phyloP scores from a whole-genome alignment of 2,113 vertebrate species.

The Hylia prasina region DNA sequence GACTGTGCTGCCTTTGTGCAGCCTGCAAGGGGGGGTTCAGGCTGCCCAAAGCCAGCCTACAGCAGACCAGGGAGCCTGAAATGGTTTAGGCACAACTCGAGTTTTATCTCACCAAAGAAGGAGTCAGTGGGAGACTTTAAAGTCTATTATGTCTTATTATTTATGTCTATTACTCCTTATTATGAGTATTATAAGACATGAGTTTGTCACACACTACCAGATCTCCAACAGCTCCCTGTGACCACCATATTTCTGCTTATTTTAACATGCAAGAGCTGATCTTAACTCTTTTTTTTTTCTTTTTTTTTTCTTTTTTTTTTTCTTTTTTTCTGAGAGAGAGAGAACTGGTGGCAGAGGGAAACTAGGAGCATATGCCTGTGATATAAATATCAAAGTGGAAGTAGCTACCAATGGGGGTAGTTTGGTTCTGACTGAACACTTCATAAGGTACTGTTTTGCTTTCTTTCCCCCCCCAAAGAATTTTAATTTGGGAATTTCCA shows the following conservation, averaged over 20 bases:
- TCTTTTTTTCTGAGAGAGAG: too few relatives aligned
- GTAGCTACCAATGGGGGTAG: background rate
- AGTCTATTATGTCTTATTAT: background rate
- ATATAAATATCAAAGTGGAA: slow-evolving; percentile 31
- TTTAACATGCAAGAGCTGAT: background rate
- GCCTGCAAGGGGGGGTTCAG: background rate
- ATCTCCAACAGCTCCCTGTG: background rate
- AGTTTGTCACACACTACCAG: background rate
- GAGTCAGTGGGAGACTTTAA: background rate
- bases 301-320: background rate
- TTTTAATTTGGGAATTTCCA: background rate
- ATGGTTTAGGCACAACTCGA: background rate
- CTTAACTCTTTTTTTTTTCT: background rate
- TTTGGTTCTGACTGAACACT: background rate
- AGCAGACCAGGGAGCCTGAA: background rate
- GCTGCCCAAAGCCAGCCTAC: background rate
- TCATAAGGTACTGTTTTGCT: background rate
- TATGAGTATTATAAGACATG: background rate
- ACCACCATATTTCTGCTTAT: background rate
- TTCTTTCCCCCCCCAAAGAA: background rate
- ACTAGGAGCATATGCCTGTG: background rate
- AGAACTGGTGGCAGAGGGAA: background rate
- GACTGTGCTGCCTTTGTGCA: background rate
- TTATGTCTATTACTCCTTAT: too few relatives aligned
- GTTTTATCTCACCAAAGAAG: background rate